phyloP scores from a whole-genome alignment of 1,140 invertebrate species.

The Zophobas atratus region DNA sequence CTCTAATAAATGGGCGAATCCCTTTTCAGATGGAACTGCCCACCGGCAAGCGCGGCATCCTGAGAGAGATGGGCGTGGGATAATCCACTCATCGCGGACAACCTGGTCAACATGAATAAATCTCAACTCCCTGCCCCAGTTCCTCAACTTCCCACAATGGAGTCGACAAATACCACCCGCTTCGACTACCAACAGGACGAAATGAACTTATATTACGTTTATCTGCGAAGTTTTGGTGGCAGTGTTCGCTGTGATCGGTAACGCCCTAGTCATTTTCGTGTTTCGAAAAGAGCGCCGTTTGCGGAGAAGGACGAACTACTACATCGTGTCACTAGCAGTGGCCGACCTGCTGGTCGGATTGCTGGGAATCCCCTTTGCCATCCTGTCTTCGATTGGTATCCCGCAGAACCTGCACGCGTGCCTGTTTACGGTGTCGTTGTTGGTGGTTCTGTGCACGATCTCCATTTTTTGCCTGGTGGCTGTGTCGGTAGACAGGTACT shows the following conservation, averaged over 20 bases:
- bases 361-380: conserved; percentile 88
- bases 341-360: conserved; percentile 88
- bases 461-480: conserved; percentile 93
- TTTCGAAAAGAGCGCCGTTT: conserved; percentile 84
- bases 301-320: conserved; percentile 89
- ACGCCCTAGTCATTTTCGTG: conserved; percentile 88
- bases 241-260: conserved; percentile 85
- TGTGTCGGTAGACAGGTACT: conserved; percentile 92
- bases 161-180: conserved; percentile 21
- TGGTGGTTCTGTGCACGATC: conserved; percentile 91
- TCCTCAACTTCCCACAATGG: conserved; percentile 18
- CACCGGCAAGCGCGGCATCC: conserved; percentile 7
- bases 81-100: conserved; percentile 1
- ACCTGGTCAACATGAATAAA: not conserved
- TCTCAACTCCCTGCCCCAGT: not conserved
- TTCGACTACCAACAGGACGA: conserved; percentile 58
- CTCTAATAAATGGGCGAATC: too few species aligned
- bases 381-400: conserved; percentile 82
- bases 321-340: conserved; percentile 89
- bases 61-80: conserved; percentile 28
- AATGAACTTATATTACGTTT: conserved; percentile 80
- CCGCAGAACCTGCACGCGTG: conserved; percentile 86
- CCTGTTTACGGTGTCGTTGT: conserved; percentile 88
- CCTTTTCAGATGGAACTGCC: conserved; percentile 21
- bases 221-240: conserved; percentile 86